Base-by-base conservation (phyloP, 2,888 invertebrate genomes). In the Caenorhabditis imperialis region DNA sequence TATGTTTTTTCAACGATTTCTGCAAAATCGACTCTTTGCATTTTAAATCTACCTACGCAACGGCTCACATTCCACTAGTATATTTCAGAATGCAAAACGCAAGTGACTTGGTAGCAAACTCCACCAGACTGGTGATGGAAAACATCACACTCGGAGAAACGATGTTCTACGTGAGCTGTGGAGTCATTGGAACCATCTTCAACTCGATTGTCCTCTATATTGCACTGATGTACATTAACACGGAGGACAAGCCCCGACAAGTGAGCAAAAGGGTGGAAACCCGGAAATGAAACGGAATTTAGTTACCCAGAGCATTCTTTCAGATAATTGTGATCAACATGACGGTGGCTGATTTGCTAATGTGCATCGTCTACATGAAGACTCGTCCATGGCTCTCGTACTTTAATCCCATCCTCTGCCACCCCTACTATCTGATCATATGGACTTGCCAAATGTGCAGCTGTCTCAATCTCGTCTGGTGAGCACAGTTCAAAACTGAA, bases 281-380 rank as follows among this genome's bases (percentile, higher is more conserved):
- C 14, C 2, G n/a, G n/a, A 40, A 16, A 7, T 30, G 6, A 30
- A 10, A 30, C 30, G 10, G 16, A 55, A 33, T 45, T 37, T 18
- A 48, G 16, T 57, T 47, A 7, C 6, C 6, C 6, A 30, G 6
- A 6, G 10, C 6, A 7, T 30, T 7, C 10, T 30, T 71, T 18
- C 51, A 86, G 86, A 85, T 87, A 30, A 82, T 87, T 57, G 86
- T 87, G 6, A 86, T 87, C 35, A 86, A 87, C 81, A 87, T 87
- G 87, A 86, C 87, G n/a, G 73, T 84, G 14, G 85, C 87, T 4
- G 87, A 87, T 72, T 73, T 87, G 16, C 48, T 86, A 37, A 82
- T 86, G 62, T 86, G 87, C 51, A 70, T 84, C 5, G 78, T 86
- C 45, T 86, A 87, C 71, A 84, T 87, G 83, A 58, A 82, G 37